Conservation (phyloP, 2,797 vertebrate genomes). For the Xiphorhynchus erythropygius region DNA sequence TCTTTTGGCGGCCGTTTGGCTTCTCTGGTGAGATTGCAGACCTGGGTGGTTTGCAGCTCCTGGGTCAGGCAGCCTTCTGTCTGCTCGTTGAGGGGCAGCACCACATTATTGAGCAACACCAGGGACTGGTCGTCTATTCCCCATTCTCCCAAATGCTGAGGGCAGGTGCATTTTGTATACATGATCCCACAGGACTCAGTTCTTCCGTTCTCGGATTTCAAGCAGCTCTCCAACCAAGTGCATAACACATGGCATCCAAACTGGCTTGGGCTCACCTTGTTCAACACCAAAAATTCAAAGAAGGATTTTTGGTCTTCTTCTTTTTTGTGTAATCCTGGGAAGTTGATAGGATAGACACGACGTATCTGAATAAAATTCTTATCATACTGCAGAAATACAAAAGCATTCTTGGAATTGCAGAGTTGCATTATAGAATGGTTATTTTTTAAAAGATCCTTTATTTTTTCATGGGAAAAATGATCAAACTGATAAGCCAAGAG, state of each 20-base stretch:
- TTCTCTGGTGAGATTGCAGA: slow-evolving; percentile 97
- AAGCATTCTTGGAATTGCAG: slow-evolving; percentile 94
- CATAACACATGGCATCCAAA: slow-evolving; percentile 98
- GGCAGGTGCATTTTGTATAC: slow-evolving; percentile 98
- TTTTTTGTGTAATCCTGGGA: slow-evolving; percentile 92
- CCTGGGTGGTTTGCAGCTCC: slow-evolving; percentile 93
- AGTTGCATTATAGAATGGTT: slow-evolving; percentile 98
- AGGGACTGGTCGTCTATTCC: slow-evolving; percentile 89
- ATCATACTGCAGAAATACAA: slow-evolving; percentile 98
- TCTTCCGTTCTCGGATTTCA: slow-evolving; percentile 95
- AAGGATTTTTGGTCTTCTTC: slow-evolving; percentile 94
- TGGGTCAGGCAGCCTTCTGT: slow-evolving; percentile 97
- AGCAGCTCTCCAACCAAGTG: slow-evolving; percentile 98
- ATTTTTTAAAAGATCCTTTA: slow-evolving; percentile 95
- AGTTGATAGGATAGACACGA: slow-evolving; percentile 90
- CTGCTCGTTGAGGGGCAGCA: slow-evolving; percentile 97
- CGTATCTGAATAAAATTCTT: slow-evolving; percentile 99
- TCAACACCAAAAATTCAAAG: slow-evolving; percentile 98
- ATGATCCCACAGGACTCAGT: slow-evolving; percentile 96
- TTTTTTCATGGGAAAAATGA: slow-evolving; percentile 99
- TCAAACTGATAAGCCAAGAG: slow-evolving; percentile 99
- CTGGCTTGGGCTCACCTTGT: slow-evolving; percentile 98
- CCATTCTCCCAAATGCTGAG: slow-evolving; percentile 96
- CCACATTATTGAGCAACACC: slow-evolving; percentile 95
- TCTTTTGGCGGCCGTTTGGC: slow-evolving; percentile 95